Base-by-base conservation (phyloP, 2,797 vertebrate genomes). In the Protosalanx chinensis region DNA sequence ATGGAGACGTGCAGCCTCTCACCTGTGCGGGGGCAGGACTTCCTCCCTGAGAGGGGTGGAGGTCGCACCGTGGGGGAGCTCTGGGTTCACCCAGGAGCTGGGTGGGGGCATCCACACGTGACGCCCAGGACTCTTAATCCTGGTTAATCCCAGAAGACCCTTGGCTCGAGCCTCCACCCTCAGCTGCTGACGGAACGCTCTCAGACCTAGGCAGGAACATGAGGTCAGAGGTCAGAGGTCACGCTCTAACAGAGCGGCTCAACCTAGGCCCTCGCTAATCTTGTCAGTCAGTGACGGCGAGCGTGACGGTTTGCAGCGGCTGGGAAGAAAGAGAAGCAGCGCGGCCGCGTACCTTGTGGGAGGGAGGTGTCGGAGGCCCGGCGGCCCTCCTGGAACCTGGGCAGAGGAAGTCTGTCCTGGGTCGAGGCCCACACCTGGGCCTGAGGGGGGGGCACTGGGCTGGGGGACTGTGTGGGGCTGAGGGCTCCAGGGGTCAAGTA, bases 321-420 rank as follows among this genome's bases (percentile, higher is more conserved):
- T 6, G 33, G 2, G 3, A 6, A 35, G 41, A 46, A 12, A 46
- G 41, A 46, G 41, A 46, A 8, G 41, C 12, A 23, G 18, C 18
- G 23, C 37, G 64, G 56, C 53, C 64, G 10, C 3, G 41, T 90
- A 98, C 97, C 97, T 94, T 97, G 95, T 64, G 96, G 96, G 81
- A 99, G 94, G 49, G 96, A 98, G 76, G 97, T 99, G 88, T 99
- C 97, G 0, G 97, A 99, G 0, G 97, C 96, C 78, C 97, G 84
- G 56, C 97, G 94, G 32, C 97, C 97, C 84, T 99, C 96, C 88
- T 98, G 97, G 88, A 98, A 99, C 79, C 91, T 91, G 58, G 90
- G 91, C 10, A 92, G 85, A 3, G 93, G 93, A 60, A 92, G 88
- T 76, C 92, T 91, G 68, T 91, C 92, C 86, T 93, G 96, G 35